Evolutionary conservation across 2,888 invertebrate genomes (phyloP), one percentile per base, ranked within the genome.

Genomic region (Caenorhabditis sp.): DNA sequence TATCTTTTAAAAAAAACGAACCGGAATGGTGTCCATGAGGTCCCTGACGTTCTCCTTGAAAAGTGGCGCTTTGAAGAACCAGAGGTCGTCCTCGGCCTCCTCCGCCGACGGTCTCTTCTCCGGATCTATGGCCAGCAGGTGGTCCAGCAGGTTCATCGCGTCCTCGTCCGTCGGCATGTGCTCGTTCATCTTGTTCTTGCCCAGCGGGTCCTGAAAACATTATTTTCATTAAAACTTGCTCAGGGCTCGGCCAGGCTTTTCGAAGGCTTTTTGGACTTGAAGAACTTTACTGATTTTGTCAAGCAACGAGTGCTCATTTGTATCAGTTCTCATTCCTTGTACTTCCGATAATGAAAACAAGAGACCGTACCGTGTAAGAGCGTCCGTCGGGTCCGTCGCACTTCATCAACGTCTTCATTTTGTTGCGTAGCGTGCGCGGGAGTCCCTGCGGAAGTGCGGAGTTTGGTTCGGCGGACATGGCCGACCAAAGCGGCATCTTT

Each of bases 11-110:
- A 27, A 8, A 30, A 45, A 46, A 32, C 22, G 8, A 22, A 78
- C 83, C 45, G 72, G 61, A 27, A 83, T 70, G 2, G 72, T 79
- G 8, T 74, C 65, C 70, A 85, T 83, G 32, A 85, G 73, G 50
- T 87, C 87, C 13, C 83, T 86, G 50, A 91, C 85, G 63, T 90
- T 90, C 8, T 90, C 90, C 20, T 80, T 79, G 0, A 97, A 96
- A 94, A 95, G 94, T 0, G 99, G 98, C 89, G 96, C 95, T 5
- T 94, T 94, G 95, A 96, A 99, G 91, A 99, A 99, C 91, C 98
- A 99, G 89, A 96, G 95, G 89, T 99, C 97, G 91, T 96, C 95
- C 1, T 99, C 90, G 2, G 84, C 84, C 26, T 94, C 93, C 89
- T 98, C 96, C 0, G 95, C 93, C 89, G 96, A 95, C 65, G 91